Evolutionary conservation across 1,140 invertebrate species (phyloP).

Genomic region (Sarcophaga bullata): DNA sequence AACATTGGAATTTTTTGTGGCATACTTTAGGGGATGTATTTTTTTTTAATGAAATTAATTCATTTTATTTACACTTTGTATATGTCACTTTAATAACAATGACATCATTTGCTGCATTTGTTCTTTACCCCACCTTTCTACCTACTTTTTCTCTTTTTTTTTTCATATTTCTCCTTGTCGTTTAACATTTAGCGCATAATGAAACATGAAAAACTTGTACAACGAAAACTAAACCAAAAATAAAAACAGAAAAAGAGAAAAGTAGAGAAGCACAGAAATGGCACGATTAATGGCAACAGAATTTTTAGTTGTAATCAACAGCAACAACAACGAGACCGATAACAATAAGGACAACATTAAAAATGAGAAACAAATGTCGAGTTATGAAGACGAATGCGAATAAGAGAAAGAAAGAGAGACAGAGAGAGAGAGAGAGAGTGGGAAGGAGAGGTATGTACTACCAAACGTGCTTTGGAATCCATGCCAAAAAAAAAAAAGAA

Average conservation of each 20-base stretch:
- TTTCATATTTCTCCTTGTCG: too few species aligned
- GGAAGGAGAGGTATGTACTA: background rate
- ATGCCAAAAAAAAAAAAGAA: background rate
- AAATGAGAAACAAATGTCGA: too few species aligned
- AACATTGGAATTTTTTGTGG: too few species aligned
- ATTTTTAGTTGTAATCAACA: background rate
- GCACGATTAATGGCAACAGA: slow-evolving; percentile 22
- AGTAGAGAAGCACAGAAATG: too few species aligned
- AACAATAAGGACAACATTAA: background rate
- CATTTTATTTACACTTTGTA: slow-evolving; percentile 7
- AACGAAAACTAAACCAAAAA: background rate
- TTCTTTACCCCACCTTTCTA: background rate
- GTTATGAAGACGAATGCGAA: too few species aligned
- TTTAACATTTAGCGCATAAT: background rate
- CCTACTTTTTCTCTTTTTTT: too few species aligned
- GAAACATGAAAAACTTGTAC: slow-evolving; percentile 12
- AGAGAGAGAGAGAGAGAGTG: too few species aligned
- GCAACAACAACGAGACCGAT: background rate
- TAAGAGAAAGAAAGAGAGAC: too few species aligned
- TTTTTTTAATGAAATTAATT: slow-evolving; percentile 4
- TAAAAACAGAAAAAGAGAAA: too few species aligned
- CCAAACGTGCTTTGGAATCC: background rate
- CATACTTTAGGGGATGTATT: background rate
- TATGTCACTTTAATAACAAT: slow-evolving; percentile 30
- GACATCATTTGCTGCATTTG: slow-evolving; percentile 34